Evolutionary conservation across 2,888 invertebrate genomes (phyloP).

Genomic region (Himalopsyche anomala): DNA sequence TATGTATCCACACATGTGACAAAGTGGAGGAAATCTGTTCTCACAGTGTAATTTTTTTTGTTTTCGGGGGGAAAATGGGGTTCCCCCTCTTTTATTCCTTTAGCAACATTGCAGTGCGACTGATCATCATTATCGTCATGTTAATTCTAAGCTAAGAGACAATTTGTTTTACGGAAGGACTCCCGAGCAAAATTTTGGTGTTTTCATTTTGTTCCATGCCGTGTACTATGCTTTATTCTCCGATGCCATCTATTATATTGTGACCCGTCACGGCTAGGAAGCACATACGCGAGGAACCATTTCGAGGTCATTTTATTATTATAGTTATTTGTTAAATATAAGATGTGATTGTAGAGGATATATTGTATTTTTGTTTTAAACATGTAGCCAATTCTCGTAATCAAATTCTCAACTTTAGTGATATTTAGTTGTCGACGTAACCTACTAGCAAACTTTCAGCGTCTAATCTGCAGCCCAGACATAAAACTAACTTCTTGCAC

Average conservation of each 20-base stretch:
- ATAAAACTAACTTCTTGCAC: too few relatives aligned
- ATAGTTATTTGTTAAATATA: constrained; percentile 40
- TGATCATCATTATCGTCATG: constrained; percentile 38
- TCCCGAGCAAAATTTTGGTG: constrained; percentile 15
- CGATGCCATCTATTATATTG: constrained; percentile 33
- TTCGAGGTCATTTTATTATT: constrained; percentile 19
- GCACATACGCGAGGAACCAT: constrained; percentile 5
- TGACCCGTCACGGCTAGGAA: constrained; percentile 18
- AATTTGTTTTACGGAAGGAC: background rate
- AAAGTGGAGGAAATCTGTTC: background rate
- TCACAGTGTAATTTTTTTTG: background rate
- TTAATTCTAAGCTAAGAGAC: constrained; percentile 36
- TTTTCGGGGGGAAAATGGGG: constrained; percentile 10
- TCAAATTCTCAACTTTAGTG: constrained; percentile 28
- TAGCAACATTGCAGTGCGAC: constrained; percentile 26
- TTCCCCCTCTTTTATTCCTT: background rate
- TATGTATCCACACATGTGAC: background rate
- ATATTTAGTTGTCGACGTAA: background rate
- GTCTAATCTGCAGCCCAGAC: background rate
- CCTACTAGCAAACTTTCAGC: background rate
- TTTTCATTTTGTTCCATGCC: background rate
- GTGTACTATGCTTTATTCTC: constrained; percentile 11
- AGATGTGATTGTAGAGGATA: constrained; percentile 37
- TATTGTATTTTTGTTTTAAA: constrained; percentile 29
- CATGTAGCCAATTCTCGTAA: constrained; percentile 14